Percentiles rank a stretch among this genome's conserved stretches.
Conservation (phyloP, 1,140 invertebrate genomes). For the Nymphalis io region DNA sequence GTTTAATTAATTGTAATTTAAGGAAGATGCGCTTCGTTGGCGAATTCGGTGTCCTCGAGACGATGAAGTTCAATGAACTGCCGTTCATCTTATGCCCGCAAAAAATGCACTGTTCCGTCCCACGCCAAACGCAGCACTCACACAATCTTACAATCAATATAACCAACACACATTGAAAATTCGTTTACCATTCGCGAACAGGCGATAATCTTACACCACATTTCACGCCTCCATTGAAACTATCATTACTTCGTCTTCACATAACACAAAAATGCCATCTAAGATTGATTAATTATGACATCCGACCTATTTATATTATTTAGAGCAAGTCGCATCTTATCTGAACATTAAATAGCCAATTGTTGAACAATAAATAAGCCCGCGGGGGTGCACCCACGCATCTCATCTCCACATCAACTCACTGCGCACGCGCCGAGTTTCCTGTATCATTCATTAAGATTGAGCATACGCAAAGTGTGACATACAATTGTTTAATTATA, state of each 20-base stretch:
- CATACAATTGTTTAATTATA: conserved; percentile 5
- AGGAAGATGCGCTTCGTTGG: conserved; percentile 68
- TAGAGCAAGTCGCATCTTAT: conserved; percentile 27
- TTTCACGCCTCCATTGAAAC: conserved; percentile 31
- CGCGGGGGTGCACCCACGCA: conserved; percentile 70
- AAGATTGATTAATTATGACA: conserved; percentile 16
- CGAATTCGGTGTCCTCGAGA: conserved; percentile 72
- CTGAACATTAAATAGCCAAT: conserved; percentile 42
- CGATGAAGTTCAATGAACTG: conserved; percentile 67
- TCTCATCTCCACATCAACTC: conserved; percentile 69
- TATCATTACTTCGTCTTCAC: conserved; percentile 4
- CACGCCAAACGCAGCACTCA: conserved; percentile 70
- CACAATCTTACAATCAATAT: conserved; percentile 52
- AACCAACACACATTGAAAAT: conserved; percentile 31
- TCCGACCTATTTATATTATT: conserved; percentile 28
- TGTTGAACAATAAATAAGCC: conserved; percentile 59
- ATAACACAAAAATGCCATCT: background rate
- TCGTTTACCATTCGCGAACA: conserved; percentile 35
- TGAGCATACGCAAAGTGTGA: conserved; percentile 21
- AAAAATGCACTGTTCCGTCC: conserved; percentile 78
- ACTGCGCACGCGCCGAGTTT: conserved; percentile 68
- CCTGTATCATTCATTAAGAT: conserved; percentile 64
- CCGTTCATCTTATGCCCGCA: conserved; percentile 72
- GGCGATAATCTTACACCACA: conserved; percentile 35
- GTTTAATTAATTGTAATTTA: conserved; percentile 45